A percentile compares a stretch with the other conserved stretches of the same genome.
phyloP scores from a whole-genome alignment of 2,113 vertebrate genomes.

The Isichthys henryi region DNA sequence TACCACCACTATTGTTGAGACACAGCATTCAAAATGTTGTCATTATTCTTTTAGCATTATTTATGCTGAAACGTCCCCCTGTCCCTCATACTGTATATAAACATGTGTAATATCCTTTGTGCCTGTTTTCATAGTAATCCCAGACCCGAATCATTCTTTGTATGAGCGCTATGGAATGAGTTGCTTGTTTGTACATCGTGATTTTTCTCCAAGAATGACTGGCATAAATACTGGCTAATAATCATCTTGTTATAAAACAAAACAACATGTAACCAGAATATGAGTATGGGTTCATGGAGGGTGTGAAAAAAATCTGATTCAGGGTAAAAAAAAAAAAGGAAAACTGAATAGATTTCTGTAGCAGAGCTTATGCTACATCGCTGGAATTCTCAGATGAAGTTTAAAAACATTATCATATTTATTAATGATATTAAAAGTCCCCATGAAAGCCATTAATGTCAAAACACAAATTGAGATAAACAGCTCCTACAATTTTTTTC shows the following conservation, averaged over 20 bases:
- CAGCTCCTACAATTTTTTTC: slow-evolving; percentile 26
- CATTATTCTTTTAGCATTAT: background rate
- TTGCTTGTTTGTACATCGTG: background rate
- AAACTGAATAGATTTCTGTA: background rate
- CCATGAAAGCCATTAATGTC: slow-evolving; percentile 33
- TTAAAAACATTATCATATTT: slow-evolving; percentile 38
- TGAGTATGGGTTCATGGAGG: background rate
- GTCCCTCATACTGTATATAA: background rate
- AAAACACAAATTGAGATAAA: slow-evolving; percentile 34
- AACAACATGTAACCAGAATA: background rate
- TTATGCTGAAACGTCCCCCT: background rate
- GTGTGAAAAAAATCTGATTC: background rate
- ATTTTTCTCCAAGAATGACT: background rate
- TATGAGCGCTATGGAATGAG: background rate
- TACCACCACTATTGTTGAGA: background rate
- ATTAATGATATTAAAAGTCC: slow-evolving; percentile 36
- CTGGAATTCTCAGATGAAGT: background rate
- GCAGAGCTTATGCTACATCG: too few relatives aligned
- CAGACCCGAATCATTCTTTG: background rate
- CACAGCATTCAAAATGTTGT: background rate
- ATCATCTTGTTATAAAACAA: background rate
- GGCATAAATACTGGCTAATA: background rate
- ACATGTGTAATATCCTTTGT: background rate
- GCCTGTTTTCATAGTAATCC: background rate
- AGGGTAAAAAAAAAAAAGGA: background rate